Conservation (phyloP, 2,797 vertebrate species). For the Intellagama lesueurii region DNA sequence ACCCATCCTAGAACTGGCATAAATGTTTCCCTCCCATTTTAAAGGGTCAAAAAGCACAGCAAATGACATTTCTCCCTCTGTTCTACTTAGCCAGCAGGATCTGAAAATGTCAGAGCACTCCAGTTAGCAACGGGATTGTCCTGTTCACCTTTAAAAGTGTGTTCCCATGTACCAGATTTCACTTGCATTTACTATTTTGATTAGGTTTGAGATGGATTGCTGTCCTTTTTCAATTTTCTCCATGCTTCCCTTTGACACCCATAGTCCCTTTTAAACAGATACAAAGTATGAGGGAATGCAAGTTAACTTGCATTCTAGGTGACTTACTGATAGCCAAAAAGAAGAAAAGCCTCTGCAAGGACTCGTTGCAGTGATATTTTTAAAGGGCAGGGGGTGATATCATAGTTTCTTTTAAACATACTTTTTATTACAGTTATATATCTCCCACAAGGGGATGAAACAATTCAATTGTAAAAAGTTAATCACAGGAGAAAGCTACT, state of each 20-base stretch:
- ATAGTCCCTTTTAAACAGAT: neutral
- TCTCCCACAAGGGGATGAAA: conserved; percentile 66
- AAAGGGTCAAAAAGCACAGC: neutral
- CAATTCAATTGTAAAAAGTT: conserved; percentile 67
- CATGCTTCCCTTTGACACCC: neutral
- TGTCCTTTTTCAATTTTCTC: neutral
- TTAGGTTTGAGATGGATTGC: neutral
- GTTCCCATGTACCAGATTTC: neutral
- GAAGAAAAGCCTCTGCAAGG: conserved; percentile 35
- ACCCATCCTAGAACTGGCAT: neutral
- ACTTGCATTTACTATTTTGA: neutral
- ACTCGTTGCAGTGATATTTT: conserved; percentile 27
- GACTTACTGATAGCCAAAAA: conserved; percentile 54
- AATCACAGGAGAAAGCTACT: conserved; percentile 70
- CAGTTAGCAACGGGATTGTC: neutral
- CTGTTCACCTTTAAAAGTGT: neutral
- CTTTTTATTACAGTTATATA: conserved; percentile 63
- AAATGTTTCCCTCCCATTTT: neutral
- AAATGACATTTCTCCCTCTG: neutral
- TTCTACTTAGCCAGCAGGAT: neutral
- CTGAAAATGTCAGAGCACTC: neutral
- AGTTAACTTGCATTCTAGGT: neutral
- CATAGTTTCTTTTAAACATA: conserved; percentile 57
- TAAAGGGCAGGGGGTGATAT: conserved; percentile 54
- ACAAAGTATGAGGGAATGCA: neutral